Evolutionary conservation across 2,113 vertebrate species (phyloP).

Genomic region (Amazona vittata): DNA sequence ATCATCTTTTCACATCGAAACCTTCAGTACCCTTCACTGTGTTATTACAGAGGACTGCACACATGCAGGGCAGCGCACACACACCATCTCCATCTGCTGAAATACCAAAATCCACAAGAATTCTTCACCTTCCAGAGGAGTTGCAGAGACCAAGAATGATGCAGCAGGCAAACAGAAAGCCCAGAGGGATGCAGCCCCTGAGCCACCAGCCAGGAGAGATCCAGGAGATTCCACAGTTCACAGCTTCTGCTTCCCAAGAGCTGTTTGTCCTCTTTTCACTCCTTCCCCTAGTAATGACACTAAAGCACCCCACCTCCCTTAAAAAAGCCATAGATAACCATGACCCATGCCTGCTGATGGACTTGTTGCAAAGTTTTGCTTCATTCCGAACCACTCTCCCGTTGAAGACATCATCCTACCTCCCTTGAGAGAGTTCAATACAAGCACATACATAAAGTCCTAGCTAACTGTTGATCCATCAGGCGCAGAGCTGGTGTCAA

Average conservation of each 20-base stretch:
- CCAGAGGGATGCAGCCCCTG: neutral
- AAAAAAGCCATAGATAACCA: neutral
- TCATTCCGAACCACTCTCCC: neutral
- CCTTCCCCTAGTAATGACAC: neutral
- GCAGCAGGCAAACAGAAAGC: fast-evolving
- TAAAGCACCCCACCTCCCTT: too few relatives aligned
- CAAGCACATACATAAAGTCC: neutral
- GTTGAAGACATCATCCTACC: neutral
- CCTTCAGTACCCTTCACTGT: neutral
- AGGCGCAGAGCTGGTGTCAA: neutral
- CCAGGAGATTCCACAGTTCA: neutral
- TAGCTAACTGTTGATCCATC: neutral
- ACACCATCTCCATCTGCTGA: neutral
- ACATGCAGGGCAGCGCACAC: neutral
- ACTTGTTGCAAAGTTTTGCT: neutral
- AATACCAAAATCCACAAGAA: neutral
- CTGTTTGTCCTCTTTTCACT: neutral
- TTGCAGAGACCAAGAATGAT: neutral
- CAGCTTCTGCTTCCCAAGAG: neutral
- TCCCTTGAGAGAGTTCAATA: neutral
- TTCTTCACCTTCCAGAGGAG: neutral
- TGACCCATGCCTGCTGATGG: neutral
- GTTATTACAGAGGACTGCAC: neutral
- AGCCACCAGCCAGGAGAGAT: neutral
- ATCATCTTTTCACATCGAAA: neutral